Base-by-base conservation (phyloP, 1,140 invertebrate genomes). In the Drosophila takahashii region DNA sequence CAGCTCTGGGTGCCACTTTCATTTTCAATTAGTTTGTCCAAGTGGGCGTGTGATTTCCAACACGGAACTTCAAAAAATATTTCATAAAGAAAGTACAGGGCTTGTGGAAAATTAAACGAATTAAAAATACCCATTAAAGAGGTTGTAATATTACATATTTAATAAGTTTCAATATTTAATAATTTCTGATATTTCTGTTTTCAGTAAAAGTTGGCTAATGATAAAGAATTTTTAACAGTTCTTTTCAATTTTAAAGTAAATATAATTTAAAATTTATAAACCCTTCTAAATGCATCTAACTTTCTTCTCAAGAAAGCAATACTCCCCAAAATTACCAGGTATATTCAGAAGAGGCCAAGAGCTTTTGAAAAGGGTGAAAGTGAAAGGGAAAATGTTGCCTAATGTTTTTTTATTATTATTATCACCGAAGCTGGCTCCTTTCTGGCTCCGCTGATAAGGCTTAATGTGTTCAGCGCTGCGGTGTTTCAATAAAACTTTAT, bases 371-470 rank as follows among this genome's bases (percentile, higher is more conserved):
- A 84, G 84, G 84, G 84, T 87, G 71, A 83, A 81, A 48, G 70
- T 53, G 42, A 42, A 81, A 48, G 70, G 50, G 42, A 42, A 39
- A 79, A 71, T 54, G 50, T 50, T 56, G 69, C 69, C 79, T 89
- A 85, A 84, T 79, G 80, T 89, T 90, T 89, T 89, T 80, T 89
- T 89, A 89, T 89, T 90, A 84, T 89, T 89, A 69, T 89, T 89
- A 86, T 80, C 74, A 80, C 80, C 71, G 34, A 48, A 47, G 62
- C 45, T 29, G 71, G 47, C 52, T 53, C 37, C 48, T 45, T 75
- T 61, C 66, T 84, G 84, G 59, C 50, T 39, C 36, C 52, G 69
- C 60, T 81, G 84, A 89, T 90, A 89, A 89, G 84, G 73, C 44
- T 50, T 90, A 90, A 90, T 89, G 84, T 80, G 53, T 37, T 69